phyloP scores from a whole-genome alignment of 2,888 invertebrate genomes.

The Gisinianus flammeolus region DNA sequence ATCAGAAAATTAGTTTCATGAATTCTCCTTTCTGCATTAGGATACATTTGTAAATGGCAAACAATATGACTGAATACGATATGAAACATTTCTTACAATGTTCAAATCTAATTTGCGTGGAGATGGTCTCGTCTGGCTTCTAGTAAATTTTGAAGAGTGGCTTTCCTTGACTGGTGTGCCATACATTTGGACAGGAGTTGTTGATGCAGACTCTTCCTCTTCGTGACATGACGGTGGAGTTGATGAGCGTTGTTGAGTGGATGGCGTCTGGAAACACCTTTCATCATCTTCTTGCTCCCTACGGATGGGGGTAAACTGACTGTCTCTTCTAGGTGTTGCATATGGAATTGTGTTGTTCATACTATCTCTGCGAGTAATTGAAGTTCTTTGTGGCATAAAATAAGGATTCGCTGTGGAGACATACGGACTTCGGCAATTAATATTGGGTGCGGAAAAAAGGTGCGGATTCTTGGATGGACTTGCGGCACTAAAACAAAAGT shows the following conservation, averaged over 20 bases:
- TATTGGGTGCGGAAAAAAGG: neutral
- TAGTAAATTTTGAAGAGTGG: neutral
- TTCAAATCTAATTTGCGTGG: conserved; percentile 3
- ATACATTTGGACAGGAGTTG: neutral
- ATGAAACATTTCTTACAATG: too few relatives aligned
- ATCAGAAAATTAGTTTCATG: neutral
- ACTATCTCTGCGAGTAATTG: neutral
- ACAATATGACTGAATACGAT: too few relatives aligned
- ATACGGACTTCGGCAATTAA: too few relatives aligned
- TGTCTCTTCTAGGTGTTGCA: neutral
- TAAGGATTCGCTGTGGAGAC: neutral
- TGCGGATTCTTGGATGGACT: conserved; percentile 37
- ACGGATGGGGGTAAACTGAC: neutral
- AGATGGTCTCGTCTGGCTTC: neutral
- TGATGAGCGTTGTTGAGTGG: neutral
- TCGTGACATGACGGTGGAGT: neutral
- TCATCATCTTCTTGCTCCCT: neutral
- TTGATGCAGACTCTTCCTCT: neutral
- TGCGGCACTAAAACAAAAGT: conserved; percentile 31
- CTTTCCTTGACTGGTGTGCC: neutral
- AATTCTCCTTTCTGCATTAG: neutral
- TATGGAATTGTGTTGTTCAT: neutral
- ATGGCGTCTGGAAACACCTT: neutral
- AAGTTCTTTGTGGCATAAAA: conserved; percentile 10
- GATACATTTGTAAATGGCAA: too few relatives aligned